A percentile compares a stretch with the other conserved stretches of the same genome.
Evolutionary conservation across 2,113 vertebrate species (phyloP).

Genomic region (Alligator sinensis): DNA sequence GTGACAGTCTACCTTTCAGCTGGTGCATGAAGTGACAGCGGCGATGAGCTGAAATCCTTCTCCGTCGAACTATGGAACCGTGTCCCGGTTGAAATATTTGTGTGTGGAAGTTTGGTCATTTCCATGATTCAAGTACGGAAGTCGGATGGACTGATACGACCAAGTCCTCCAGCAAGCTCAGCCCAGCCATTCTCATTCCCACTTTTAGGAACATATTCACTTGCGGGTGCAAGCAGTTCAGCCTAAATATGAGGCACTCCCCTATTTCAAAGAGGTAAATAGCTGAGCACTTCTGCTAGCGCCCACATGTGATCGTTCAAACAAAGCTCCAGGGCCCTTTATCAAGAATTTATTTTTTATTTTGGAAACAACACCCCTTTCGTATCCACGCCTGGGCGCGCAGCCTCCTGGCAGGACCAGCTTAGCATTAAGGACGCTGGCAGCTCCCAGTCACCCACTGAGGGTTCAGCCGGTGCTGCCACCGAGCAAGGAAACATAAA

Average conservation of each 20-base stretch:
- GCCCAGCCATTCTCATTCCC: background rate
- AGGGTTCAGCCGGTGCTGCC: background rate
- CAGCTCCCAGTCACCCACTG: background rate
- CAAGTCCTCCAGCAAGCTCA: background rate
- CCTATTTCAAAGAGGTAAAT: background rate
- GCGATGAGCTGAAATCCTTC: background rate
- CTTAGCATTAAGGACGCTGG: background rate
- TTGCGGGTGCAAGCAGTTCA: background rate
- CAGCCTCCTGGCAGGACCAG: background rate
- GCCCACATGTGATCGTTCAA: background rate
- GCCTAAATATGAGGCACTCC: background rate
- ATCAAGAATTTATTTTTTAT: background rate
- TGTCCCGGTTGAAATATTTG: background rate
- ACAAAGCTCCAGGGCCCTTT: background rate
- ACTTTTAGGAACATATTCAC: background rate
- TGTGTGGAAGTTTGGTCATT: background rate
- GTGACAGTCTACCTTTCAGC: background rate
- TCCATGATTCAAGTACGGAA: background rate
- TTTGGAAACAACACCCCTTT: background rate
- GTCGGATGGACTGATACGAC: background rate
- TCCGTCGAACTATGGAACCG: background rate
- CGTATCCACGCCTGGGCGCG: background rate
- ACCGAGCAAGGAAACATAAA: background rate
- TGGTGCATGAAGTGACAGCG: background rate
- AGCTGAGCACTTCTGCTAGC: background rate